Conservation (phyloP, 2,888 invertebrate species). For the Mimas tiliae region DNA sequence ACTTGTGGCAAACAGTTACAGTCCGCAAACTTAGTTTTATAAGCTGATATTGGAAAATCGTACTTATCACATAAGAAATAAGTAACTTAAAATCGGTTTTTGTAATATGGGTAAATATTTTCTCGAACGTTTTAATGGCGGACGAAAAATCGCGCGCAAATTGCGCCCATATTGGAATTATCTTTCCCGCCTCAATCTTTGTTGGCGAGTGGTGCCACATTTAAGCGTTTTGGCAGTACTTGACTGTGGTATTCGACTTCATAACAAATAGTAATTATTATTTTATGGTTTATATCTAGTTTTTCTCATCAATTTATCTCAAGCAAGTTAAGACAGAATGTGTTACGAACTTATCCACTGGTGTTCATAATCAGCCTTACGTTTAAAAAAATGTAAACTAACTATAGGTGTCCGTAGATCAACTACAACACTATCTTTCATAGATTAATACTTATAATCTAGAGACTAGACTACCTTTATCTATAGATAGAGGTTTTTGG, state of each 20-base stretch:
- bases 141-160: conserved; percentile 61
- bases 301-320: background rate
- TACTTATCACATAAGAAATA: conserved; percentile 30
- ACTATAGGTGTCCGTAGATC: no score
- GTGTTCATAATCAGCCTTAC: no score
- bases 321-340: no score
- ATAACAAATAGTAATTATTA: no score
- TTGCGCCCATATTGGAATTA: conserved; percentile 67
- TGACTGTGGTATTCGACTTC: background rate
- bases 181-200: conserved; percentile 53
- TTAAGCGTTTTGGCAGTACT: background rate
- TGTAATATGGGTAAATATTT: conserved; percentile 16
- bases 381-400: no score
- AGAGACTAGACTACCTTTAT: no score
- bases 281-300: no score
- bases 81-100: background rate
- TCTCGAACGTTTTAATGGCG: conserved; percentile 65
- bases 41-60: conserved; percentile 35
- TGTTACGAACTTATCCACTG: no score
- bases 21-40: conserved; percentile 38
- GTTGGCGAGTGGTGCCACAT: conserved; percentile 11
- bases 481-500: no score
- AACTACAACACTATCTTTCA: no score
- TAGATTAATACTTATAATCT: no score
- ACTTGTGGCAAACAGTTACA: conserved; percentile 64